Conservation (phyloP, 2,797 vertebrate species). For the Taeniopygia guttata region DNA sequence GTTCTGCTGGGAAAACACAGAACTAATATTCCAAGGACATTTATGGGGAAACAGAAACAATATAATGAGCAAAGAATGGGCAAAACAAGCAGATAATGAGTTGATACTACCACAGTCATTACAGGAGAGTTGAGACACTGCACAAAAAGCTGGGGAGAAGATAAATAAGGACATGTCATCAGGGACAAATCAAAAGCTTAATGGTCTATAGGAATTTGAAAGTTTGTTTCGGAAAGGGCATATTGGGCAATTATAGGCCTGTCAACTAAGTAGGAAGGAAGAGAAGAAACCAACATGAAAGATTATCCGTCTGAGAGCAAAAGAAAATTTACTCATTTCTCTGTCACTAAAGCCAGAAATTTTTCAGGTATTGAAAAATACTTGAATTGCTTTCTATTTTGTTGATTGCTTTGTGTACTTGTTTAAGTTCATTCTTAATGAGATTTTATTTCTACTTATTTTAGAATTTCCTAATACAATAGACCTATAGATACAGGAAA, state of each 20-base stretch:
- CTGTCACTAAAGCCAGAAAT: background rate
- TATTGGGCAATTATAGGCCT: slow-evolving; percentile 3
- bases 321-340: background rate
- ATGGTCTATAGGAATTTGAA: slow-evolving; percentile 1
- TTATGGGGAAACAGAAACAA: slow-evolving; percentile 28
- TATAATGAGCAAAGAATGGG: slow-evolving; percentile 24
- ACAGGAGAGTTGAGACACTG: background rate
- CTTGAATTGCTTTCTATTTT: background rate
- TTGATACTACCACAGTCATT: slow-evolving; percentile 10
- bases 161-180: background rate
- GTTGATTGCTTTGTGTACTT: background rate
- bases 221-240: background rate
- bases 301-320: background rate
- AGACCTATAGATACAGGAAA: background rate
- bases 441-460: background rate
- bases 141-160: background rate
- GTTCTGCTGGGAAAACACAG: slow-evolving; percentile 37
- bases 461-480: background rate
- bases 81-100: slow-evolving; percentile 46
- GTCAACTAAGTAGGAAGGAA: background rate
- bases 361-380: background rate
- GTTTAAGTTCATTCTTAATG: background rate
- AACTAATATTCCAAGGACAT: slow-evolving; percentile 52
- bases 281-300: background rate
- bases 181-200: slow-evolving; percentile 31